A percentile compares a stretch with the other conserved stretches of the same genome.
Conservation (phyloP, 2,113 vertebrate species). For the Haplochromis burtoni region DNA sequence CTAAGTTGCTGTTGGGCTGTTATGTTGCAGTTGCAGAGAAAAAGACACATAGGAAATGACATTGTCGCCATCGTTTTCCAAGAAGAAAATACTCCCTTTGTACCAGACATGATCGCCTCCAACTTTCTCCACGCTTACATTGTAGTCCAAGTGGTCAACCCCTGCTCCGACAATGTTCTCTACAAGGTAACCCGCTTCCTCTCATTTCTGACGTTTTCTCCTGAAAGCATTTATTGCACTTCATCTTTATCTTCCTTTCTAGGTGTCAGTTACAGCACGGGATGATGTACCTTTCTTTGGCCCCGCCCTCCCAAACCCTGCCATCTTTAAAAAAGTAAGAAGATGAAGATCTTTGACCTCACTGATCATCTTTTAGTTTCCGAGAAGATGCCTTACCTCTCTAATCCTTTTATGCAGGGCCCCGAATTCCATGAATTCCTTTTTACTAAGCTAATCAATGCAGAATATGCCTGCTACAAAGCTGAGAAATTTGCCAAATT, state of each 20-base stretch:
- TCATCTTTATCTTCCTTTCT: neutral
- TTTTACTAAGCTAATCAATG: constrained; percentile 94
- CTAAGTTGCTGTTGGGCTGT: neutral
- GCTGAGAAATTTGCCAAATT: constrained; percentile 95
- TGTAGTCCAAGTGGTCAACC: constrained; percentile 85
- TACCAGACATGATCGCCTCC: constrained; percentile 98
- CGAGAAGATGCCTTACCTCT: neutral
- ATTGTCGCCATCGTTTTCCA: constrained; percentile 96
- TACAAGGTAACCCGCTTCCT: constrained; percentile 79
- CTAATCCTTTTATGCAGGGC: constrained; percentile 66
- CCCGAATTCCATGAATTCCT: constrained; percentile 93
- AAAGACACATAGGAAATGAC: constrained; percentile 97
- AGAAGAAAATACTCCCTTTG: constrained; percentile 95
- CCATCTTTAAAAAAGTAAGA: constrained; percentile 86
- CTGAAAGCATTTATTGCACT: neutral
- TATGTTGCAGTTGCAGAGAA: constrained; percentile 85
- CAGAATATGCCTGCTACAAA: constrained; percentile 92
- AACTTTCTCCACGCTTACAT: constrained; percentile 95
- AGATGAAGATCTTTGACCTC: neutral
- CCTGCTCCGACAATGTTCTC: constrained; percentile 74
- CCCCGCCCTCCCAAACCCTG: constrained; percentile 85
- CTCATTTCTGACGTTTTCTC: fast-evolving
- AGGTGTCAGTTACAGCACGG: constrained; percentile 92
- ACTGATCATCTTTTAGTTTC: neutral
- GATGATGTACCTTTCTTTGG: constrained; percentile 95